A percentile compares a stretch with the other conserved stretches of the same genome.
phyloP scores from a whole-genome alignment of 2,797 vertebrate species.

The Cuniculus paca region DNA sequence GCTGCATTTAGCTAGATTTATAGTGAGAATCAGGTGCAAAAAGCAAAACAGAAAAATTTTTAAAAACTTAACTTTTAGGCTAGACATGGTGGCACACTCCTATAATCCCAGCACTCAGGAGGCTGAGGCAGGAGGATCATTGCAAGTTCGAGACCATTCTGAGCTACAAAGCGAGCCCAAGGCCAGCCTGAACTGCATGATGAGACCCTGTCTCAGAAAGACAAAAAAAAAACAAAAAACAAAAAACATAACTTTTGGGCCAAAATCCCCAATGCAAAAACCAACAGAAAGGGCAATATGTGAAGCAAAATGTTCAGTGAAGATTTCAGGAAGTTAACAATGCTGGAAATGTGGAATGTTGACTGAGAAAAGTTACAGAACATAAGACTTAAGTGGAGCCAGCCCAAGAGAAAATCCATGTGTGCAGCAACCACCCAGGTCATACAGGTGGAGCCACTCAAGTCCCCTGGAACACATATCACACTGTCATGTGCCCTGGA shows the following conservation, averaged over 20 bases:
- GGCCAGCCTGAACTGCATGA: too few species aligned
- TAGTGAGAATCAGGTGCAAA: neutral
- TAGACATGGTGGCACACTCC: too few species aligned
- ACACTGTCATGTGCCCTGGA: neutral
- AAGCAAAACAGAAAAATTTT: neutral
- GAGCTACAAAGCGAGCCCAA: too few species aligned
- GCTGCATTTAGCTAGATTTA: neutral
- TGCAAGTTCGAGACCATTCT: too few species aligned
- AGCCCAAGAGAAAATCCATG: neutral
- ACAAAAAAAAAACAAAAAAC: too few species aligned
- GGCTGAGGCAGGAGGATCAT: too few species aligned
- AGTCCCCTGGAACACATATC: neutral
- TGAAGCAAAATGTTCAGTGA: neutral
- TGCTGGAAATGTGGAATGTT: neutral
- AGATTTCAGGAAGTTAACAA: neutral
- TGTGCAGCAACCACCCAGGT: neutral
- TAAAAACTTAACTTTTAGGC: neutral
- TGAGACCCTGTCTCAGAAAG: too few species aligned
- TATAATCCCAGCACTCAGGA: too few species aligned
- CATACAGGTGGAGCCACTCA: neutral
- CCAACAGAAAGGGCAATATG: neutral
- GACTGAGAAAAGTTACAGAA: neutral
- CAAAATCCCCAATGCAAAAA: neutral
- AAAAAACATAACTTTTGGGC: neutral
- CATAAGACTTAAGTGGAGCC: neutral